Conservation (phyloP, 2,113 vertebrate species). For the Brachyhypopomus gauderio region DNA sequence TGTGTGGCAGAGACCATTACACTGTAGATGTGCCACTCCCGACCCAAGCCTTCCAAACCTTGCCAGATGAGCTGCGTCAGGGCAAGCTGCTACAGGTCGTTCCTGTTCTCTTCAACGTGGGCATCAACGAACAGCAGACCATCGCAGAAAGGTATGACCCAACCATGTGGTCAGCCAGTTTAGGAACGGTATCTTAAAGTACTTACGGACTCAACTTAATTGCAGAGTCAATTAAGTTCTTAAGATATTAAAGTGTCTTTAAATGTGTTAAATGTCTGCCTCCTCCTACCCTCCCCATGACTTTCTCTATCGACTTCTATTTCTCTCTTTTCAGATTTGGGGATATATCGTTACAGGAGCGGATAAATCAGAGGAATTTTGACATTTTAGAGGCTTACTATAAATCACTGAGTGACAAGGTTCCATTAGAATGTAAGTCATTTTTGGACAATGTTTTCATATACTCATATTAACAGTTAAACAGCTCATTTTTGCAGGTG, state of each 20-base stretch:
- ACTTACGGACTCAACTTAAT: neutral
- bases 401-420: slow-evolving; percentile 86
- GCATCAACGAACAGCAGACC: slow-evolving; percentile 98
- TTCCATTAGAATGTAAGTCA: slow-evolving; percentile 91
- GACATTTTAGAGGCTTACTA: slow-evolving; percentile 92
- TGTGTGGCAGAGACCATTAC: slow-evolving; percentile 81
- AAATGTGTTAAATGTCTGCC: neutral
- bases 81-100: slow-evolving; percentile 85
- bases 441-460: neutral
- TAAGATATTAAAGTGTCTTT: too few relatives aligned
- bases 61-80: slow-evolving; percentile 90
- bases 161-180: neutral
- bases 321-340: slow-evolving; percentile 82
- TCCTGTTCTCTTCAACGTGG: slow-evolving; percentile 94
- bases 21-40: slow-evolving; percentile 92
- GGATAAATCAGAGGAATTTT: slow-evolving; percentile 96
- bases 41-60: slow-evolving; percentile 80
- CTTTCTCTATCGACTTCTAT: neutral
- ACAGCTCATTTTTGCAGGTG: neutral
- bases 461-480: neutral
- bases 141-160: slow-evolving; percentile 90
- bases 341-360: slow-evolving; percentile 94
- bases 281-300: neutral
- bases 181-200: neutral
- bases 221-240: neutral